Base-by-base conservation (phyloP, 2,113 vertebrate genomes). In the Mugil cephalus region DNA sequence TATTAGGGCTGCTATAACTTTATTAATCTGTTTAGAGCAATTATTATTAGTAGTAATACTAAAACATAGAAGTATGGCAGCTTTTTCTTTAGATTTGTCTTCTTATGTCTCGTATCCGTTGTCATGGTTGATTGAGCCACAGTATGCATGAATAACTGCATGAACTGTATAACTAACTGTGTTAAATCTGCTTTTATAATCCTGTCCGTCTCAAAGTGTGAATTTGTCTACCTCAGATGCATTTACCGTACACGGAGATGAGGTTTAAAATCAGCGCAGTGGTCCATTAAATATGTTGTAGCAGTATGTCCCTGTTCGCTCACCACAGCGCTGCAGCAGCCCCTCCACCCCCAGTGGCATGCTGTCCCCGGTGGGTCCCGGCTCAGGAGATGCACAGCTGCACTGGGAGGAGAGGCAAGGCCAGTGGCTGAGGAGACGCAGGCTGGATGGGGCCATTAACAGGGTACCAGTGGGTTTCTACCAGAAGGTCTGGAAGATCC, bases 381-480 rank as follows among this genome's bases (percentile, higher is more conserved):
- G 92, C 39, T 81, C 94, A n/a, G 80, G 36, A 11, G 88, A 88
- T 0, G 85, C 68, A 0, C 92, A 93, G 34, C 89, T 95, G 1
- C 92, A 94, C 67, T 97, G 96, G 96, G 96, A 96, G 65, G 96
- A 97, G 79, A 93, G 92, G 7, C 97, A 98, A 80, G 98, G 98
- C 24, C 98, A 99, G 89, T 99, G 98, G 98, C 91, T 99, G 42
- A 95, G 98, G 79, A 93, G 98, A n/a, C 95, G 98, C 13, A 87
- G 98, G 54, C 93, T 99, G 10, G 98, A 99, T 3, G 98, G 98
- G 4, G 98, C 98, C 3, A 99, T 99, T 73, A 99, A 99, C 91
- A 93, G 98, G 74, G 98, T 99, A n/a, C 98, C 98, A 0, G 89
- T 98, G 84, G 97, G 98, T 7, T 99, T 99, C 88, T 99, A 99